Conservation (phyloP, 2,888 invertebrate species). For the Andrena hattorfiana region DNA sequence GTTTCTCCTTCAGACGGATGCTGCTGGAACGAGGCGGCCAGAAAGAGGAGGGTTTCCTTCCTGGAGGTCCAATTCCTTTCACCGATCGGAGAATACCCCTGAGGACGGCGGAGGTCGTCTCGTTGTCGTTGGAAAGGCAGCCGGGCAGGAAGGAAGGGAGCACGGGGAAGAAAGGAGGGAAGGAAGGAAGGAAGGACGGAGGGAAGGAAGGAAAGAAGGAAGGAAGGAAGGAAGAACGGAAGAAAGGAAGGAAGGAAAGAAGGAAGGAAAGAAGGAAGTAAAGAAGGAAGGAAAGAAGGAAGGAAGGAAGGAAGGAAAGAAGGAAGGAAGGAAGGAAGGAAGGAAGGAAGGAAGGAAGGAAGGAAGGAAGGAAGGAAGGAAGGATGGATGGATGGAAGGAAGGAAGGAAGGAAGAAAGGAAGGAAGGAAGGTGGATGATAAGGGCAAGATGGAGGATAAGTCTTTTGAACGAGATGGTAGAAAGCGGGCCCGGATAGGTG, state of each 20-base stretch:
- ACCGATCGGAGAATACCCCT: constrained; percentile 66
- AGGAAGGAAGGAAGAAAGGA: constrained; percentile 6
- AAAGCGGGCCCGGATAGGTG: constrained; percentile 3
- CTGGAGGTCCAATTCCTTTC: constrained; percentile 72
- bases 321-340: background rate
- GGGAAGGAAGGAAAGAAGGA: too few relatives aligned
- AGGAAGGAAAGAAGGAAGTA: constrained; percentile 21
- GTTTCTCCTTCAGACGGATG: constrained; percentile 48
- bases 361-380: constrained; percentile 8
- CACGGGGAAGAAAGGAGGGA: constrained; percentile 9
- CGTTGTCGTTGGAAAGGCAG: constrained; percentile 43
- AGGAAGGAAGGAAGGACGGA: constrained; percentile 13
- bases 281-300: constrained; percentile 9
- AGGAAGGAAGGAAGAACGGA: background rate
- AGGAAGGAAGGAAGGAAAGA: constrained; percentile 13
- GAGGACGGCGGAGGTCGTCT: constrained; percentile 51
- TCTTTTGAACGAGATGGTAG: background rate
- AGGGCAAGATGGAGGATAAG: constrained; percentile 64
- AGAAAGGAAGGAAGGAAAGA: too few relatives aligned
- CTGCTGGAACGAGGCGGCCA: constrained; percentile 19
- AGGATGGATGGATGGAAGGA: background rate
- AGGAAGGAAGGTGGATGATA: constrained; percentile 50
- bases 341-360: constrained; percentile 1
- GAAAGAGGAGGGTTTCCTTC: constrained; percentile 53
- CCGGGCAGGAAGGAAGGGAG: background rate